A percentile compares a stretch with the other conserved stretches of the same genome.
These are phyloP conservation scores for Abramis brama DNA, from an alignment of 2,113 vertebrate species.

Conservation along the genomic window DNA sequence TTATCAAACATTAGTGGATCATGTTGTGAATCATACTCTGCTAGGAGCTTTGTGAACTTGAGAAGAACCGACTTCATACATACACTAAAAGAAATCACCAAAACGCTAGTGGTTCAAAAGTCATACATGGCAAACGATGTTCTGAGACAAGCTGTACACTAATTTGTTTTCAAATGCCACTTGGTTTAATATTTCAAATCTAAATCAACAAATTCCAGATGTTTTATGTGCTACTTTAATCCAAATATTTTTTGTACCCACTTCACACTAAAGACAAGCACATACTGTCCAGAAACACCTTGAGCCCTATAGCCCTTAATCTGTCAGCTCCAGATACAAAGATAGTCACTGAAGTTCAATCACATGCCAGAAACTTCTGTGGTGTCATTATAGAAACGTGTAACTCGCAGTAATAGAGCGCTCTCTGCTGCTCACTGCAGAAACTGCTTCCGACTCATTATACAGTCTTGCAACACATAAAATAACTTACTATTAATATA, in stretches of 20 bases:
- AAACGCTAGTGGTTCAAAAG: not conserved
- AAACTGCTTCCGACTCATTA: not conserved
- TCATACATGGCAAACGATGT: not conserved
- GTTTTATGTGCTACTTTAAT: not conserved
- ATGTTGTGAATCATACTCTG: too few species aligned
- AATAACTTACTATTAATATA: too few species aligned
- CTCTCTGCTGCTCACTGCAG: not conserved
- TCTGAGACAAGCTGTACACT: not conserved
- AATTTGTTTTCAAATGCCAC: not conserved
- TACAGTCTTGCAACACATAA: not conserved
- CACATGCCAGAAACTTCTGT: conserved; percentile 41
- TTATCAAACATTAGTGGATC: not conserved
- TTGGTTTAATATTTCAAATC: too few species aligned
- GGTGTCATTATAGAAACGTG: not conserved
- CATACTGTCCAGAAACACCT: not conserved
- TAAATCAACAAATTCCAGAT: not conserved
- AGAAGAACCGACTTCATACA: not conserved
- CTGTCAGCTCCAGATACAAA: conserved; percentile 6
- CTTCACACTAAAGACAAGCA: not conserved
- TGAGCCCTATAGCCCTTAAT: not conserved
- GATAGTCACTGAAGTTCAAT: not conserved
- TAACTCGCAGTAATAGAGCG: not conserved
- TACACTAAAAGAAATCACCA: not conserved
- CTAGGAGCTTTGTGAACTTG: not conserved
- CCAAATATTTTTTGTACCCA: not conserved